Evolutionary conservation across 1,140 invertebrate genomes (phyloP).

Genomic region (Drosophila murphyi): DNA sequence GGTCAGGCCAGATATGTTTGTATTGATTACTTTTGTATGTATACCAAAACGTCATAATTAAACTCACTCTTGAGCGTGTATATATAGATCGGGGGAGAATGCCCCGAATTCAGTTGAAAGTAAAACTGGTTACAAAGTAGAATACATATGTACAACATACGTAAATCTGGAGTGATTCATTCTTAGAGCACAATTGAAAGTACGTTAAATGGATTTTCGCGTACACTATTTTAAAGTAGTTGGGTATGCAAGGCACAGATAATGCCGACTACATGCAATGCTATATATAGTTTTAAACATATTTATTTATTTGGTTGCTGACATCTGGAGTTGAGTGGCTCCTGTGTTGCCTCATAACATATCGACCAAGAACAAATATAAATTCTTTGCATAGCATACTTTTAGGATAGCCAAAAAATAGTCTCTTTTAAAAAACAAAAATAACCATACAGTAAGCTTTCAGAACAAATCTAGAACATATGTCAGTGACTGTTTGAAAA

Average conservation of each 20-base stretch:
- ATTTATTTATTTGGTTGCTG: too few relatives aligned
- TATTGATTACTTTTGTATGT: conserved; percentile 32
- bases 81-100: conserved; percentile 20
- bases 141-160: background rate
- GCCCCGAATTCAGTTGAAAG: conserved; percentile 12
- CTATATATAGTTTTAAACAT: background rate
- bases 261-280: conserved; percentile 1
- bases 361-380: too few relatives aligned
- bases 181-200: background rate
- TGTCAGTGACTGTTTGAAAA: conserved; percentile 6
- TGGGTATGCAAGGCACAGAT: background rate
- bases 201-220: conserved; percentile 5
- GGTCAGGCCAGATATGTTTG: conserved; percentile 30
- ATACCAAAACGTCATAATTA: conserved; percentile 17
- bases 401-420: background rate
- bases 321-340: too few relatives aligned
- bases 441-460: conserved; percentile 20
- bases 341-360: too few relatives aligned
- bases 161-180: conserved; percentile 12
- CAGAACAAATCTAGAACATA: conserved; percentile 1
- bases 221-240: background rate
- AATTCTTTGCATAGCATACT: background rate
- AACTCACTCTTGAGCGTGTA: background rate
- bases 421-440: background rate
- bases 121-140: conserved; percentile 15